Evolutionary conservation across 1,140 invertebrate genomes (phyloP).

Genomic region (Aricia agestis): DNA sequence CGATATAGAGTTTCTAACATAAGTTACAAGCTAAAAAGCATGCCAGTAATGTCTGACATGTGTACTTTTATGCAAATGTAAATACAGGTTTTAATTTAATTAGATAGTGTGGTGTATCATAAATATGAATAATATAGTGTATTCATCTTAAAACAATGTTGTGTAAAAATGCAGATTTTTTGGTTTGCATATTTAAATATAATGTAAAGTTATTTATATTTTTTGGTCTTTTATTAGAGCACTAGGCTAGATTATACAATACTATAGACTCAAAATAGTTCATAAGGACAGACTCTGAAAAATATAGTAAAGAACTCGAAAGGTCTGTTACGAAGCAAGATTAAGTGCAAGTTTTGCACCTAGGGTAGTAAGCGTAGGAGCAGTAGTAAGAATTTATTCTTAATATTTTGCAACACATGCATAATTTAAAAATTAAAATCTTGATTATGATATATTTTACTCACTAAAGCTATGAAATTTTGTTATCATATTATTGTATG

Average conservation of each 20-base stretch:
- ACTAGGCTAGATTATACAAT: not conserved
- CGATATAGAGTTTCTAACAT: not conserved
- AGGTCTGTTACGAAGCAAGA: not conserved
- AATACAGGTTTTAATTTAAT: not conserved
- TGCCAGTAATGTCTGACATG: not conserved
- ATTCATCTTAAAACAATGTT: not conserved
- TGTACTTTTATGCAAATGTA: not conserved
- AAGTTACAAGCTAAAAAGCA: not conserved
- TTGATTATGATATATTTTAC: too few relatives aligned
- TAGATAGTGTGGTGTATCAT: not conserved
- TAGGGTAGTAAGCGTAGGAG: not conserved
- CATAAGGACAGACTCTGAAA: not conserved
- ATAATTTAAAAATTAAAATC: not conserved
- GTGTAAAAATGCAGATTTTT: slow-evolving; percentile 1
- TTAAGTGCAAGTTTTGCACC: not conserved
- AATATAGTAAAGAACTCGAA: too few relatives aligned
- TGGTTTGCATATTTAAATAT: not conserved
- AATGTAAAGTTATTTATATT: slow-evolving; percentile 1
- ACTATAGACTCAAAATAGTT: not conserved
- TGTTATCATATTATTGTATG: too few relatives aligned
- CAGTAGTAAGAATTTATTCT: not conserved
- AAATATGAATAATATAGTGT: not conserved
- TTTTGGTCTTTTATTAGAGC: not conserved
- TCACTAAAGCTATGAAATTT: too few relatives aligned
- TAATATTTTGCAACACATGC: not conserved